A percentile compares a stretch with the other conserved stretches of the same genome.
Conservation (phyloP, 2,797 vertebrate species). For the Melopsittacus undulatus region DNA sequence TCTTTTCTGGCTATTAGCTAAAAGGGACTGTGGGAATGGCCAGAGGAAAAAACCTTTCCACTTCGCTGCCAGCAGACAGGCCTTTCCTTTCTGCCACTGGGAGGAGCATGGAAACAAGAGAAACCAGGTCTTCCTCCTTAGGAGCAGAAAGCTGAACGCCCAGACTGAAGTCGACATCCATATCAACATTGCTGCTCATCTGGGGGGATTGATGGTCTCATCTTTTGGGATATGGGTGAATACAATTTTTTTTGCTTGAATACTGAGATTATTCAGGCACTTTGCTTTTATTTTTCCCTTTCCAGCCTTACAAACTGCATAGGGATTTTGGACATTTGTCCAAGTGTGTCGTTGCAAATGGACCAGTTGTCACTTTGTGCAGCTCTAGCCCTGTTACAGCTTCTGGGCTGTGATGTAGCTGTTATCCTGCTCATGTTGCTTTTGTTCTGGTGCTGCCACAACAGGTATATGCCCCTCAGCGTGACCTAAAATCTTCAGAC, state of each 20-base stretch:
- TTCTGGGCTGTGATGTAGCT: neutral
- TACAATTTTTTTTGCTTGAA: neutral
- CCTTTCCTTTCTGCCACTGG: slow-evolving; percentile 32
- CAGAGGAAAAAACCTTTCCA: neutral
- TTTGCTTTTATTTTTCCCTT: neutral
- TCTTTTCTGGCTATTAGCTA: neutral
- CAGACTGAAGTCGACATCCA: neutral
- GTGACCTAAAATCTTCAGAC: neutral
- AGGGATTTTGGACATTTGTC: neutral
- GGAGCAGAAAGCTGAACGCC: neutral
- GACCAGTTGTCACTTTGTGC: neutral
- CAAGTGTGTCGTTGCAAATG: neutral
- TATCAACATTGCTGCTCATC: neutral
- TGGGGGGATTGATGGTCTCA: neutral
- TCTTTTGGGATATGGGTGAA: neutral
- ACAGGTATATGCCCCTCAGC: neutral
- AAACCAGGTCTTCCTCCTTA: neutral
- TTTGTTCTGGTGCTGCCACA: neutral
- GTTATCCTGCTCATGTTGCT: neutral
- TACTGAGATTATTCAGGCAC: neutral
- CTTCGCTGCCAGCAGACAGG: neutral
- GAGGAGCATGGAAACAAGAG: slow-evolving; percentile 47
- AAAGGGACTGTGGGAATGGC: neutral
- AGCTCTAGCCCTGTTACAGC: neutral
- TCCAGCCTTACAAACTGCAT: neutral